Evolutionary conservation across 1,140 invertebrate genomes (phyloP).

Genomic region (Trachymyrmex cornetzi): DNA sequence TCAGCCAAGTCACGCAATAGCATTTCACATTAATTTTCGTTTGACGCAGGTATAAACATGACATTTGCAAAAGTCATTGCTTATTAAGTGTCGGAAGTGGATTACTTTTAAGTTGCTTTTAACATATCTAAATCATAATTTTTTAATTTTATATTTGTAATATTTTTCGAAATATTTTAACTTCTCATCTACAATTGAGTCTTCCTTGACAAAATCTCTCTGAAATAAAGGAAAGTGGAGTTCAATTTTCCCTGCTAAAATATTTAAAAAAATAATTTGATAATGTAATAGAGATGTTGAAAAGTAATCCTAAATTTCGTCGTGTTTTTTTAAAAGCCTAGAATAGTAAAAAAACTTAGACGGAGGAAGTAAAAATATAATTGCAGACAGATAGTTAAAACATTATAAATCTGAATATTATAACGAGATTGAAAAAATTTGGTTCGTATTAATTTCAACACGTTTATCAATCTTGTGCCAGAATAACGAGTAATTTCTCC

Average conservation of each 20-base stretch:
- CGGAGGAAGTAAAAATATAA: too few relatives aligned
- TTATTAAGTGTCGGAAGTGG: neutral
- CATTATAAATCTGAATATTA: neutral
- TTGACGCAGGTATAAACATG: slow-evolving; percentile 6
- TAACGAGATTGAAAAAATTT: neutral
- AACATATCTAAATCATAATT: neutral
- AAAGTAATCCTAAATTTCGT: too few relatives aligned
- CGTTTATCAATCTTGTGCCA: slow-evolving; percentile 1
- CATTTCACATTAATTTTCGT: slow-evolving; percentile 56
- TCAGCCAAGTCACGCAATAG: slow-evolving; percentile 73
- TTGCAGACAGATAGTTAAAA: neutral
- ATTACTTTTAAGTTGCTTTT: neutral
- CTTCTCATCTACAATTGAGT: too few relatives aligned
- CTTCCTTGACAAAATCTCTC: too few relatives aligned
- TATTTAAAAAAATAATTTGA: too few relatives aligned
- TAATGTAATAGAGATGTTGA: too few relatives aligned
- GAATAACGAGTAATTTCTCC: slow-evolving; percentile 65
- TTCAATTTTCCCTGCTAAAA: too few relatives aligned
- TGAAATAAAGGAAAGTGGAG: too few relatives aligned
- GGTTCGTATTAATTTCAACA: neutral
- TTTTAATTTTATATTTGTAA: neutral
- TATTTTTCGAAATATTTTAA: neutral
- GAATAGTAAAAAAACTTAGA: too few relatives aligned
- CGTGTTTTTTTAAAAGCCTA: too few relatives aligned
- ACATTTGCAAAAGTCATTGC: slow-evolving; percentile 14